Percentiles rank a stretch among this genome's conserved stretches.
Evolutionary conservation across 2,113 vertebrate species (phyloP).

Genomic region (Machaerirhynchus nigripectus): DNA sequence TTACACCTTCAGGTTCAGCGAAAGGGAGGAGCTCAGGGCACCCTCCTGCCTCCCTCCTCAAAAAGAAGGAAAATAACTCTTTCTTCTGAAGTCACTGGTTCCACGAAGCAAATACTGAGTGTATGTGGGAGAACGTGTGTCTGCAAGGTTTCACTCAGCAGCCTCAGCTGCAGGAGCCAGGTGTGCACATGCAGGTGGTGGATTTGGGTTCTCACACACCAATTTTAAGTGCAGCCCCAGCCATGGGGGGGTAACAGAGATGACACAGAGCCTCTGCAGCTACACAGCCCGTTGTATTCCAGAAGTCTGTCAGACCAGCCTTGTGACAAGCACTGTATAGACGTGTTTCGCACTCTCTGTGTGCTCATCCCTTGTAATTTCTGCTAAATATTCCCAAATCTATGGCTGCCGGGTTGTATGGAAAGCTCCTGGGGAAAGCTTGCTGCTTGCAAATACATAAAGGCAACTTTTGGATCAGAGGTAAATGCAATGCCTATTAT

Average conservation of each 20-base stretch:
- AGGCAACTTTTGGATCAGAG: not conserved
- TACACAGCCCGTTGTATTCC: not conserved
- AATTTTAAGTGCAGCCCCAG: not conserved
- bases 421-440: not conserved
- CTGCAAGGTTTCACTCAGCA: not conserved
- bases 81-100: not conserved
- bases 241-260: fast-evolving
- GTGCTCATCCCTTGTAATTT: not conserved
- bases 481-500: not conserved
- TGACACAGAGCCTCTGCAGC: not conserved
- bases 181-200: not conserved
- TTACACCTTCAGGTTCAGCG: not conserved
- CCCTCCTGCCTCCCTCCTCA: not conserved
- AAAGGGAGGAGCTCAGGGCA: not conserved
- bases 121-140: fast-evolving
- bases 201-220: not conserved
- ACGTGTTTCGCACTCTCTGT: not conserved
- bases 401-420: not conserved
- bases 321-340: not conserved
- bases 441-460: not conserved
- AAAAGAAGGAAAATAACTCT: not conserved
- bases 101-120: fast-evolving
- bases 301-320: not conserved
- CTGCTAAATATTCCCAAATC: not conserved
- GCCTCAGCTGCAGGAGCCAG: not conserved